These are phyloP conservation scores for Muschampia plurimacula DNA, from an alignment of 2,888 invertebrate genomes.

Conservation along the genomic window DNA sequence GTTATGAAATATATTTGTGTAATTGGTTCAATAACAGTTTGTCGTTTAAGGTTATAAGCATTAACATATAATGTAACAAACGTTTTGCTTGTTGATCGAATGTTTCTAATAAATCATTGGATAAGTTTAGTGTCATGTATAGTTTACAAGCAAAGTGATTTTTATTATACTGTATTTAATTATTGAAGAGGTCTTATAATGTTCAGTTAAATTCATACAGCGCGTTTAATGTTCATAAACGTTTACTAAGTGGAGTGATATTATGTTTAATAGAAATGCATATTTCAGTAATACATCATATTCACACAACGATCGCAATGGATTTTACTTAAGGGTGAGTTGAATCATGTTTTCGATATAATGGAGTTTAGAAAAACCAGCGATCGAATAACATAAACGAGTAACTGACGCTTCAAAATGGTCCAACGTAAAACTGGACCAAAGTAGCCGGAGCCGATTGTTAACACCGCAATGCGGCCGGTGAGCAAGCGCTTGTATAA, in stretches of 20 bases:
- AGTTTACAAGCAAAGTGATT: neutral
- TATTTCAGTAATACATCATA: conserved; percentile 32
- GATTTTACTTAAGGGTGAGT: conserved; percentile 46
- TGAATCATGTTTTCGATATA: neutral
- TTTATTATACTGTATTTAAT: neutral
- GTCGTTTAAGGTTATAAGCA: neutral
- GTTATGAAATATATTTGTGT: conserved; percentile 13
- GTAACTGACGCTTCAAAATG: no score
- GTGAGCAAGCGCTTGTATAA: no score
- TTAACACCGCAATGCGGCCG: no score
- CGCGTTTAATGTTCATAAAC: neutral
- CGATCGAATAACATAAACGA: no score
- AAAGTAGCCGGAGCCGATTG: no score
- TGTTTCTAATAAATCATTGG: no score
- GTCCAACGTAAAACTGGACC: no score
- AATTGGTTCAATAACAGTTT: neutral
- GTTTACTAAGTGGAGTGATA: neutral
- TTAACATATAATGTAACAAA: neutral
- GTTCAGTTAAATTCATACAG: neutral
- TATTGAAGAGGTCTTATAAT: no score
- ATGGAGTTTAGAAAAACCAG: no score
- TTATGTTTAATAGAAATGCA: conserved; percentile 45
- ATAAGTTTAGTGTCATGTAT: neutral
- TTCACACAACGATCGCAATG: conserved; percentile 40
- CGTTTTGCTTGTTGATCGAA: no score